phyloP scores from a whole-genome alignment of 2,888 invertebrate species.

The Tachystola acroxantha region DNA sequence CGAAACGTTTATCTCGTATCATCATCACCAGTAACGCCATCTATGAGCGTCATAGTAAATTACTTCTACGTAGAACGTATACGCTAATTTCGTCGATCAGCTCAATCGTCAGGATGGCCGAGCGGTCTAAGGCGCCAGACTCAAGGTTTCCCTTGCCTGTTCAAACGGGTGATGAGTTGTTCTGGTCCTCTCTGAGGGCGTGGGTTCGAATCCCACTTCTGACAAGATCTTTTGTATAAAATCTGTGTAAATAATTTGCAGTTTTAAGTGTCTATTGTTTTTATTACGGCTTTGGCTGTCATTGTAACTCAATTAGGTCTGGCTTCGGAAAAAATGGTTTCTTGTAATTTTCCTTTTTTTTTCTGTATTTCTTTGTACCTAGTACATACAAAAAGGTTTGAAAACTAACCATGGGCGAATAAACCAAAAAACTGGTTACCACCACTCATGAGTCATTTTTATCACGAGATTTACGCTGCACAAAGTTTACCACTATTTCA shows the following conservation, averaged over 20 bases:
- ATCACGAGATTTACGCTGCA: too few species aligned
- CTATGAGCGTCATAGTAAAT: conserved; percentile 18
- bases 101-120: conserved; percentile 85
- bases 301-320: too few species aligned
- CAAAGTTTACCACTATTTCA: conserved; percentile 6
- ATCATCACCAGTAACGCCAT: conserved; percentile 28
- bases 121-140: conserved; percentile 92
- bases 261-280: background rate
- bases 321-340: too few species aligned
- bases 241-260: conserved; percentile 3
- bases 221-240: conserved; percentile 75
- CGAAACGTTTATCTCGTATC: background rate
- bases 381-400: too few species aligned
- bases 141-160: conserved; percentile 76
- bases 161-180: conserved; percentile 81
- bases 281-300: too few species aligned
- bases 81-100: conserved; percentile 26
- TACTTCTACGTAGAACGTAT: conserved; percentile 12
- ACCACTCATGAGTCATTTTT: too few species aligned
- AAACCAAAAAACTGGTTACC: too few species aligned
- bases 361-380: too few species aligned
- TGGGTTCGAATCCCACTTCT: conserved; percentile 91
- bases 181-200: conserved; percentile 88
- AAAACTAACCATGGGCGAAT: too few species aligned
- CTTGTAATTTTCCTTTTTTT: too few species aligned